phyloP scores from a whole-genome alignment of 2,797 vertebrate species.

The Lepilemur ruficaudatus region DNA sequence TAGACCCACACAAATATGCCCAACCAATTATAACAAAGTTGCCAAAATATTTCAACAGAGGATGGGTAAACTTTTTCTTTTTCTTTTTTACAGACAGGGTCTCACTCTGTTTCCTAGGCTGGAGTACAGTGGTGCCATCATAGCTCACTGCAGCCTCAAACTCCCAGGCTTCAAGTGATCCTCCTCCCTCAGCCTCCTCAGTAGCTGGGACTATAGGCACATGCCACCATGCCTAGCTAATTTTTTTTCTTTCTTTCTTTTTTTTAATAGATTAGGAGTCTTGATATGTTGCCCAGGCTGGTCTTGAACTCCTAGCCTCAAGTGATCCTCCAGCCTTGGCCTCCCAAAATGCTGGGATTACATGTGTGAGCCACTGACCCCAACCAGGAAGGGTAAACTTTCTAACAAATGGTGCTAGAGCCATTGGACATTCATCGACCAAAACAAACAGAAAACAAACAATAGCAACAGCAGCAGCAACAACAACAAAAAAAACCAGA shows the following conservation, averaged over 20 bases:
- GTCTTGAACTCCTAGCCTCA: neutral
- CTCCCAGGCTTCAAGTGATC: neutral
- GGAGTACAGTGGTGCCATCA: neutral
- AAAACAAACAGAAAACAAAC: neutral
- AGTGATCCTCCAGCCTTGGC: neutral
- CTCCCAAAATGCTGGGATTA: neutral
- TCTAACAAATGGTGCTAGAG: slow-evolving; percentile 16
- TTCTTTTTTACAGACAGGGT: neutral
- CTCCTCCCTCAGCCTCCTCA: neutral
- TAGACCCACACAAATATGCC: neutral
- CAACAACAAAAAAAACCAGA: too few species aligned
- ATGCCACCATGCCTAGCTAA: neutral
- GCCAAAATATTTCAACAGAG: neutral
- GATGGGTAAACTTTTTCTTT: neutral
- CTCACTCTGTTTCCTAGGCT: neutral
- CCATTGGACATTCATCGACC: neutral
- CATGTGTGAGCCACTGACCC: neutral
- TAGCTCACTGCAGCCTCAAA: neutral
- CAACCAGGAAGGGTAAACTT: neutral
- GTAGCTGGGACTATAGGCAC: neutral
- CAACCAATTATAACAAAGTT: neutral
- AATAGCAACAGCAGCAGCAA: too few species aligned
- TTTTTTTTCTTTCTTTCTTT: neutral
- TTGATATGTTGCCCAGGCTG: neutral
- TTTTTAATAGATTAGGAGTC: neutral